Percentiles rank a stretch among this genome's conserved stretches.
Evolutionary conservation across 2,797 vertebrate species (phyloP).

Genomic region (Phoxinus dragarum): DNA sequence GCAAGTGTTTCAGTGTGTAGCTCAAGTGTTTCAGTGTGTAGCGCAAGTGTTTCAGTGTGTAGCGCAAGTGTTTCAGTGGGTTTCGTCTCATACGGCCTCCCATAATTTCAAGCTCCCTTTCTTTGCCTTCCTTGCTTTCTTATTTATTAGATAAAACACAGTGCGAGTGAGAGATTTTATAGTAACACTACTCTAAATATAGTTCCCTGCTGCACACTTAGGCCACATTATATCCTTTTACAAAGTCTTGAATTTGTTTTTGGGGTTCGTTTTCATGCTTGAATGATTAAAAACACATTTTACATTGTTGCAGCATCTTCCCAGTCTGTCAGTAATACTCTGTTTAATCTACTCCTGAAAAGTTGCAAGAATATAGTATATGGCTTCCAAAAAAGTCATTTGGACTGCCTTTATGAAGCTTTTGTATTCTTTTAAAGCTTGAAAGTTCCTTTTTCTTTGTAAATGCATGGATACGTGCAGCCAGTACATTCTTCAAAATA

Average conservation of each 20-base stretch:
- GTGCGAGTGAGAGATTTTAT: neutral
- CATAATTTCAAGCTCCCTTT: conserved; percentile 42
- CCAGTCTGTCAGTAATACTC: neutral
- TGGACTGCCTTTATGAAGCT: neutral
- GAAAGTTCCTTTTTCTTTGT: neutral
- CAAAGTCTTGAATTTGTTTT: neutral
- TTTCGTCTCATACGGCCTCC: no score
- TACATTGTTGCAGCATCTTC: neutral
- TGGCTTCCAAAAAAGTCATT: neutral
- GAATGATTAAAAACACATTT: neutral
- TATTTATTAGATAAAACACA: conserved; percentile 23
- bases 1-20: no score
- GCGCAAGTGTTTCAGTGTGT: no score
- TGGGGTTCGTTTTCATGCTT: neutral
- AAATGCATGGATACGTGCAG: neutral
- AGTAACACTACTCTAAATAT: conserved; percentile 12
- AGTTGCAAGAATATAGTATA: neutral
- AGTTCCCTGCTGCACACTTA: neutral
- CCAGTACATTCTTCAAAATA: neutral
- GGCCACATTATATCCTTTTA: neutral
- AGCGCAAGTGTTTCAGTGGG: no score
- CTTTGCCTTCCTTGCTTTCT: conserved; percentile 1
- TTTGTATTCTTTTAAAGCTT: neutral
- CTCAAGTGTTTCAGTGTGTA: no score
- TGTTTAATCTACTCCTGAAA: neutral